These are phyloP conservation scores for Ophonus ardosiacus DNA, from an alignment of 2,888 invertebrate genomes.

Conservation along the genomic window DNA sequence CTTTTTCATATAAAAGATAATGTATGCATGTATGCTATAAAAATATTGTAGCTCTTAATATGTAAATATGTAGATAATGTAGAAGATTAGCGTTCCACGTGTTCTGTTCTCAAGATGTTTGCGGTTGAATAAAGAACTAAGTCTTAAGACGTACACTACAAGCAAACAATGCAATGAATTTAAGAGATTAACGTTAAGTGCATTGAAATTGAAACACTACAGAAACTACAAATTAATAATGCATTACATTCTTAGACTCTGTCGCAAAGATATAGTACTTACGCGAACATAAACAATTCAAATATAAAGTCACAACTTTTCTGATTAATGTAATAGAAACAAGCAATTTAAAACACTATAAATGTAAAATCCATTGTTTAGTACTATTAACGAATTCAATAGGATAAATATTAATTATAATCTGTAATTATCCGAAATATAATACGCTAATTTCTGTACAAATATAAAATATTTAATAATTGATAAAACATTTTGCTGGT, in stretches of 20 bases:
- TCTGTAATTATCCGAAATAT: too few relatives aligned
- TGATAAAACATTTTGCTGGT: not conserved
- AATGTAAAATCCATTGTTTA: too few relatives aligned
- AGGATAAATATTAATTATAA: too few relatives aligned
- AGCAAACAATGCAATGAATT: constrained; percentile 11
- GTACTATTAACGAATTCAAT: too few relatives aligned
- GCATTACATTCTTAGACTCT: constrained; percentile 2
- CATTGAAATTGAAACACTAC: constrained; percentile 14
- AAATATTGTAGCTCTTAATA: not conserved
- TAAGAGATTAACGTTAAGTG: constrained; percentile 15
- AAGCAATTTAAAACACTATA: too few relatives aligned
- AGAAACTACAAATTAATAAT: constrained; percentile 15
- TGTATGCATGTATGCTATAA: not conserved
- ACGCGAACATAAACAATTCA: not conserved
- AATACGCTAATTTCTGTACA: too few relatives aligned
- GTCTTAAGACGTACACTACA: not conserved
- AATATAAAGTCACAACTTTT: not conserved
- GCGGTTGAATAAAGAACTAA: not conserved
- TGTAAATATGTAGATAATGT: not conserved
- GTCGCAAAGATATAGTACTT: not conserved
- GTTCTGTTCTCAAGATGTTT: not conserved
- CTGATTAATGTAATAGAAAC: not conserved
- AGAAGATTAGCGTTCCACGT: not conserved
- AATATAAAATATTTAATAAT: not conserved
- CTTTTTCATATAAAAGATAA: not conserved